Evolutionary conservation across 2,797 vertebrate species (phyloP).

Genomic region (Pipistrellus pipistrellus): DNA sequence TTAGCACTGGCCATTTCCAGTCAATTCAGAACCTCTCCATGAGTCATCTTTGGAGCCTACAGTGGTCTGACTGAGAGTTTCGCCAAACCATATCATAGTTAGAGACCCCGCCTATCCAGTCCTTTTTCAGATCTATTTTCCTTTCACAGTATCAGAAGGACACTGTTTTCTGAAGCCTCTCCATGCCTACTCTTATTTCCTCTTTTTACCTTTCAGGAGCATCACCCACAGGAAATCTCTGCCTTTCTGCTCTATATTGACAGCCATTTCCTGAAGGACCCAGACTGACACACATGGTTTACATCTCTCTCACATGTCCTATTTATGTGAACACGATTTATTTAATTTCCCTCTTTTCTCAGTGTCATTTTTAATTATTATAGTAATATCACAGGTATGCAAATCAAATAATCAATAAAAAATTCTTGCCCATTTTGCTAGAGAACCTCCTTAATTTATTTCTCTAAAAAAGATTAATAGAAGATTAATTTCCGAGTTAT

Average conservation of each 20-base stretch:
- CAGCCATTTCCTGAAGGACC: neutral
- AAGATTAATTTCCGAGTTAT: neutral
- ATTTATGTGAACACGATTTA: neutral
- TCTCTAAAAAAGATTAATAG: neutral
- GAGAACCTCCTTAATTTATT: neutral
- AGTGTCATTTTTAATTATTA: neutral
- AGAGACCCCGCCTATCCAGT: neutral
- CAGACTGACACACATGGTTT: neutral
- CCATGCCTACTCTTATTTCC: accelerated
- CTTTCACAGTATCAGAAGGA: neutral
- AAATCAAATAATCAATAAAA: neutral
- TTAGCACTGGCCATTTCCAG: accelerated
- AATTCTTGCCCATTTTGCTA: neutral
- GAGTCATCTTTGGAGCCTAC: neutral
- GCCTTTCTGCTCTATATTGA: neutral
- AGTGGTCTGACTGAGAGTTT: neutral
- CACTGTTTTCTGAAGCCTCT: neutral
- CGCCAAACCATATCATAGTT: neutral
- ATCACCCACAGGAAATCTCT: neutral
- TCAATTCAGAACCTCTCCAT: neutral
- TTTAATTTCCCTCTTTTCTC: neutral
- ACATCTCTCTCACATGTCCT: neutral
- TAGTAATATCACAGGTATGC: neutral
- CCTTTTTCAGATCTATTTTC: neutral
- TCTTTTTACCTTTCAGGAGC: neutral